These are phyloP conservation scores for Eidolon helvum DNA, from an alignment of 2,113 vertebrate species.

Conservation along the genomic window DNA sequence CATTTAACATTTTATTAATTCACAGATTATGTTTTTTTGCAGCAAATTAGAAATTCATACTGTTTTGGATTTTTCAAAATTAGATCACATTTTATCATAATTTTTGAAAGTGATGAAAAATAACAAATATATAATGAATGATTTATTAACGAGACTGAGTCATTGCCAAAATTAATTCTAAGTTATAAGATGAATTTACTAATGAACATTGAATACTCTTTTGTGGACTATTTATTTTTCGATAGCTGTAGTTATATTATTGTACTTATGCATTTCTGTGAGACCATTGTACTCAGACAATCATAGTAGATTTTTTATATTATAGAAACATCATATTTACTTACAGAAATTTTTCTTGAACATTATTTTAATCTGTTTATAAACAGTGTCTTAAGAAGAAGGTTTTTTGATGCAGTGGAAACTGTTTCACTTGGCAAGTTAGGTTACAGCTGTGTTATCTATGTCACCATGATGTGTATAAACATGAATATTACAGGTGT, in stretches of 20 bases:
- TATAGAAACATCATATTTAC: not conserved
- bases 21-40: not conserved
- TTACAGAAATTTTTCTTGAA: not conserved
- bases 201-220: not conserved
- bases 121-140: not conserved
- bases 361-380: not conserved
- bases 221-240: not conserved
- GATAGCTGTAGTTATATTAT: not conserved
- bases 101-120: constrained; percentile 34
- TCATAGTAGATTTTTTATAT: not conserved
- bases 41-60: constrained; percentile 2
- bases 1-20: constrained; percentile 21
- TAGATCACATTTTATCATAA: not conserved
- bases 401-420: not conserved
- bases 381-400: not conserved
- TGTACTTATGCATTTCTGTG: not conserved
- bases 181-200: constrained; percentile 8
- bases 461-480: constrained; percentile 15
- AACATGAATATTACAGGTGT: not conserved
- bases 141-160: constrained; percentile 7
- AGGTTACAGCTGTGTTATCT: constrained; percentile 52
- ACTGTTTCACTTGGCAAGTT: not conserved
- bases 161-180: not conserved
- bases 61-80: constrained; percentile 15
- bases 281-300: not conserved